Evolutionary conservation across 2,797 vertebrate species (phyloP), one percentile per base, ranked within the genome.

Genomic region (Falco biarmicus): DNA sequence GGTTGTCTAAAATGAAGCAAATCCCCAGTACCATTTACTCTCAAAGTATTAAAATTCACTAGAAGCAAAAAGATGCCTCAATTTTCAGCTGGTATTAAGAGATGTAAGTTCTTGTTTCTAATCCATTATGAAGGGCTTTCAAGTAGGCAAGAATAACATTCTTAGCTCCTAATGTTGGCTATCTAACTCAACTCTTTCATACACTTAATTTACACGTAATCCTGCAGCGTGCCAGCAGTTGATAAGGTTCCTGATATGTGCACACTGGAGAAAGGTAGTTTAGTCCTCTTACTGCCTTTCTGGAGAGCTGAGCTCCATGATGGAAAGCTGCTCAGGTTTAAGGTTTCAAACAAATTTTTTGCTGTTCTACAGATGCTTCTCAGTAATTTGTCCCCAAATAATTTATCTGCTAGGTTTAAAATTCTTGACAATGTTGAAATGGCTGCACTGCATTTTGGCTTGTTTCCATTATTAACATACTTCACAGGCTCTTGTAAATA

Each of bases 191-290:
- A 93, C 89, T 81, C 93, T 97, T 97, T 97, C 94, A 96, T 94
- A 97, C 76, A 69, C 96, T 90, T 97, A 91, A 98, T 97, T 97
- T 97, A 97, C 96, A 97, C 97, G 95, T 98, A 98, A 98, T 98
- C 98, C 97, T 89, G 81, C 82, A 95, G 96, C 73, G 96, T 98
- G 98, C 96, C 90, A 96, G 92, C 69, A 90, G 39, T 97, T 97
- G 97, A 98, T 98, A 98, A 98, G 93, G 83, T 85, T 92, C 69
- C 87, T 87, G 96, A 98, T 98, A 97, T 3, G 87, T 51, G 83
- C 54, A 92, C 80, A 84, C 96, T 96, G 25, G 56, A 87, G 82
- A 66, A 66, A 63, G 48, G 47, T 57, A 94, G 37, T 95, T 96
- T 39, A 94, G 87, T 51, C 85, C 56, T 92, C 75, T 91, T 93